Evolutionary conservation across 1,140 invertebrate species (phyloP), one percentile per base, ranked within the genome.

Genomic region (Lepidostoma basale): DNA sequence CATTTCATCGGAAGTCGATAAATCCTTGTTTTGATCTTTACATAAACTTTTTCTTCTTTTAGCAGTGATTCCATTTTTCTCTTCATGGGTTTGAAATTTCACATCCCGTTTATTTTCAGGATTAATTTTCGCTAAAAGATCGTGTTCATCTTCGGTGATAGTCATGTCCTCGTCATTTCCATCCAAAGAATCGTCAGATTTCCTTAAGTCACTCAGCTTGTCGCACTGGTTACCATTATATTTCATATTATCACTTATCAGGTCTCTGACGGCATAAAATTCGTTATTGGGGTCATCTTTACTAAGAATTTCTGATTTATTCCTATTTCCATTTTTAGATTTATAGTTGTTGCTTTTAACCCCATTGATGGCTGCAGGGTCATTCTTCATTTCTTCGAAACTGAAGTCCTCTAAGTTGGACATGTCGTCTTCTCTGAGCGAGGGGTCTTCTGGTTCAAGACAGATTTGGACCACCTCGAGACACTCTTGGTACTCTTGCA

Each of bases 401-500:
- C 81, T 83, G 10, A 83, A 74, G 67, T 83, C 82, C 14, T 77
- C 79, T 30, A 82, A 62, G 0, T 77, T 81, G 3, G 82, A 83
- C 56, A 82, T 63, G 63, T 83, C 81, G 14, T 83, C 82, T 49
- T 83, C 81, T 73, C 81, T 81, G 4, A 83, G 76, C 1, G 81
- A 83, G 3, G 80, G 60, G 56, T 83, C 82, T 75, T 83, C 82
- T 8, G 82, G 82, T 66, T 87, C 85, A 18, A 86, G 76, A 68
- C 84, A 85, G 71, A 87, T 87, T 73, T 86, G 84, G 9, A 86
- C 83, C 3, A 84, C 84, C 76, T 86, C 83, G 40, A 87, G 67
- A 42, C 84, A 85, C 73, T 87, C 85, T n/a, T 85, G 85, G 72
- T 86, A 86, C 72, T 87, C 85, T 76, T 87, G 85, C 25, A 87